Base-by-base conservation (phyloP, 2,113 vertebrate species). In the Syngnathoides biaculeatus region DNA sequence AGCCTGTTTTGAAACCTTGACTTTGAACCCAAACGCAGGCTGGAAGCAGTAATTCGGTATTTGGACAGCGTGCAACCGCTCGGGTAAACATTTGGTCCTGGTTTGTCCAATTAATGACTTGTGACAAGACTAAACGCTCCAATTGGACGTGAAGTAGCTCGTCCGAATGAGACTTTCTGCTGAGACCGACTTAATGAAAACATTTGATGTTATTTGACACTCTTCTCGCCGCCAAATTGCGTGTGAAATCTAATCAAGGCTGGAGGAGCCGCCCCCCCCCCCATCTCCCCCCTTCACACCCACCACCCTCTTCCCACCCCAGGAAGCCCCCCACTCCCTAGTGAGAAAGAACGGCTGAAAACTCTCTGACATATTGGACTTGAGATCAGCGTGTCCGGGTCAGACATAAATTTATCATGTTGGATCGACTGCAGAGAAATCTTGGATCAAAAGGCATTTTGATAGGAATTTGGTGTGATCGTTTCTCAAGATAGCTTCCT, bases 141-240 rank as follows among this genome's bases (percentile, higher is more conserved):
- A 6, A 60, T 39, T 7, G 58, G 58, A 26, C n/a, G 52, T 20
- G 2, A 10, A 58, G 30, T 11, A 4, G 56, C 26, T 58, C 30
- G 27, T 58, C 56, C 17, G 53, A 17, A 26, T 56, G 53, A 14
- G 53, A 27, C 24, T 56, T 30, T 27, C 13, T 27, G 27, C 45
- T 64, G 24, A 71, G 75, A 81, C 64, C 65, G 76, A 66, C 76
- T 72, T 57, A 56, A 11, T 71, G 75, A 78, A 83, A 80, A 62
- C 12, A 83, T 79, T 78, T 69, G 58, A 78, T 78, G 77, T 68
- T 78, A 83, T 82, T 50, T 73, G 78, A 79, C 76, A 80, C 73
- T 45, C 15, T 39, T 13, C 58, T 10, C 8, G 11, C 71, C 65
- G 77, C 60, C 40, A 81, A 78, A 79, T 38, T 77, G 67, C 50